Percentiles rank a stretch among this genome's conserved stretches.
Evolutionary conservation across 1,140 invertebrate genomes (phyloP).

Genomic region (Apolygus lucorum): DNA sequence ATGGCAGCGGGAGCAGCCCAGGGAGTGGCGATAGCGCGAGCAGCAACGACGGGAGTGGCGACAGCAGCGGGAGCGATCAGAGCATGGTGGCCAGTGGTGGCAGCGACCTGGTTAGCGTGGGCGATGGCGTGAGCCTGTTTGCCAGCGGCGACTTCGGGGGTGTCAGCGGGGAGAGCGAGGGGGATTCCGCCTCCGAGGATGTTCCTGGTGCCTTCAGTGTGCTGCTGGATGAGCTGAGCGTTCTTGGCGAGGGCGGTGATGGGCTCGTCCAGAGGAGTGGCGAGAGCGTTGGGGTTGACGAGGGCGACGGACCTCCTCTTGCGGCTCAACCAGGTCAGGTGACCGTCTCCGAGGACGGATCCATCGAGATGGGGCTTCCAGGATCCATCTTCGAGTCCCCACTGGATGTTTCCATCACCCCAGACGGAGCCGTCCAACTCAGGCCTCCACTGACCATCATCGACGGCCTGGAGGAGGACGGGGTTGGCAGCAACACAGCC

Average conservation of each 20-base stretch:
- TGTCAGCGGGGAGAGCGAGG: conserved; percentile 43
- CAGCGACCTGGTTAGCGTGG: conserved; percentile 28
- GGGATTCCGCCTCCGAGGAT: conserved; percentile 27
- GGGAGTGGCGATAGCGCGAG: too few species aligned
- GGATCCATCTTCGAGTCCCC: conserved; percentile 8
- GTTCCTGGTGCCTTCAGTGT: conserved; percentile 22
- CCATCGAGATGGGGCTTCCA: conserved; percentile 11
- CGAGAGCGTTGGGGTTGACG: conserved; percentile 15
- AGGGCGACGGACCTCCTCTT: background rate
- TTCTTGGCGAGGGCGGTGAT: conserved; percentile 18
- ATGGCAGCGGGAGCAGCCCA: background rate
- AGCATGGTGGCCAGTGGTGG: conserved; percentile 36
- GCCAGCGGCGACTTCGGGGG: conserved; percentile 44
- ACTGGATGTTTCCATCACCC: background rate
- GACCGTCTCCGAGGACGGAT: conserved; percentile 6
- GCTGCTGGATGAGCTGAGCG: conserved; percentile 18
- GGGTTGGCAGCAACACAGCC: background rate
- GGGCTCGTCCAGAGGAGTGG: conserved; percentile 6
- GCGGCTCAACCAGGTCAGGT: background rate
- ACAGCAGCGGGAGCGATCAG: background rate
- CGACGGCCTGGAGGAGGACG: background rate
- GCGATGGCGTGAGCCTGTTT: conserved; percentile 42
- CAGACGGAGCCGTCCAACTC: conserved; percentile 8
- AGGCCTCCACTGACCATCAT: conserved; percentile 10
- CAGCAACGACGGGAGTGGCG: background rate